Conservation (phyloP, 2,888 invertebrate species). For the Nasonia oneida region DNA sequence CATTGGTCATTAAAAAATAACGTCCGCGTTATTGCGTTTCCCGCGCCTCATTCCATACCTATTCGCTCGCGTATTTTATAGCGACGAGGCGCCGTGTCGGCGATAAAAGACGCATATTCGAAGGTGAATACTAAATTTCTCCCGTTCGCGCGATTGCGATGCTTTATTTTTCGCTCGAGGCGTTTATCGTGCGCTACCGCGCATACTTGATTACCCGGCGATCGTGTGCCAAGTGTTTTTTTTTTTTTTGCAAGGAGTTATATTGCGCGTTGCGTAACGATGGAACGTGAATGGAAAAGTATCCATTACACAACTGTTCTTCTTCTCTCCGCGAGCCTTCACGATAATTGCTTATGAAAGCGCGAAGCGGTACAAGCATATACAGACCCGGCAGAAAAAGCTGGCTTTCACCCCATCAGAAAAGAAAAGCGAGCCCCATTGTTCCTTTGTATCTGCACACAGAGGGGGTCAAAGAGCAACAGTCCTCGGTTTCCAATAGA, state of each 20-base stretch:
- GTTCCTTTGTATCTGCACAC: background rate
- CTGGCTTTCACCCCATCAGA: background rate
- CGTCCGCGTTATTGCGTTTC: background rate
- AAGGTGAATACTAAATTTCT: slow-evolving; percentile 41
- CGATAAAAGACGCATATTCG: slow-evolving; percentile 15
- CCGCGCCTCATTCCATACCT: background rate
- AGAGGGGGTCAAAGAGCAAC: background rate
- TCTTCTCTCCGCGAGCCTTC: no score
- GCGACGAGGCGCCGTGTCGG: background rate
- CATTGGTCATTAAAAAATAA: slow-evolving; percentile 14
- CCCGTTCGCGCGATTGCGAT: background rate
- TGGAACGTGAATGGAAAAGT: no score
- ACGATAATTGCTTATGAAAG: no score
- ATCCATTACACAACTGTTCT: no score
- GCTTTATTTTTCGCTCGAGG: background rate
- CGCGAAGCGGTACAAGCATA: no score
- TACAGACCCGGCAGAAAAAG: background rate
- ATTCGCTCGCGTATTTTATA: background rate
- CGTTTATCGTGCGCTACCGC: background rate
- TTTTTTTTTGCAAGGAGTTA: background rate
- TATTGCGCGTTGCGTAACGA: no score
- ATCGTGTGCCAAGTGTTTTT: background rate
- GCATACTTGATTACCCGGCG: background rate
- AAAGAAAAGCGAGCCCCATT: background rate
- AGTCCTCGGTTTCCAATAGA: background rate